phyloP scores from a whole-genome alignment of 2,797 vertebrate genomes.

The Notolabrus celidotus region DNA sequence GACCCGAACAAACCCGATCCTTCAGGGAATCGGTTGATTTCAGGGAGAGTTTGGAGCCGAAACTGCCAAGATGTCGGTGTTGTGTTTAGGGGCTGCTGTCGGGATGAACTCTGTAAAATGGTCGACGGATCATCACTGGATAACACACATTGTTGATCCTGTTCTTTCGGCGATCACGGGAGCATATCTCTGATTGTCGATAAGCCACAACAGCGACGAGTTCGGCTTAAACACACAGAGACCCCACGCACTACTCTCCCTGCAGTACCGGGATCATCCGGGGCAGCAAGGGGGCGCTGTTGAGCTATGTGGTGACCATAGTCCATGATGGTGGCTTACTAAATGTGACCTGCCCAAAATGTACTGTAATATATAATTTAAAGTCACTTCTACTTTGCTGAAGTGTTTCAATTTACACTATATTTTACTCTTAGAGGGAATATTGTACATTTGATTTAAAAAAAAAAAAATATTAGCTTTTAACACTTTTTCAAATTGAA shows the following conservation, averaged over 20 bases:
- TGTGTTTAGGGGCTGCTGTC: constrained; percentile 2
- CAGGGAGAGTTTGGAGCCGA: not conserved
- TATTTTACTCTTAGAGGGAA: no score
- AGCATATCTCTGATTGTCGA: not conserved
- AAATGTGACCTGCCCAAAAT: no score
- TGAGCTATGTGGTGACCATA: no score
- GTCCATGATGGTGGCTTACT: no score
- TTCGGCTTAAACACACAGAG: not conserved
- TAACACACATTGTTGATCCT: not conserved
- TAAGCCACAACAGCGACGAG: not conserved
- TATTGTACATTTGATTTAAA: no score
- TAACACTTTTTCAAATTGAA: no score
- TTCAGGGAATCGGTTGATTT: rapidly evolving
- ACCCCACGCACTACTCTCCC: not conserved
- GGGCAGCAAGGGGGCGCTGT: constrained; percentile 49
- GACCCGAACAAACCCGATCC: no score
- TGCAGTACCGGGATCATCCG: constrained; percentile 49
- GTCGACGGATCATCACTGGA: not conserved
- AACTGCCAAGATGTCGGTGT: constrained; percentile 57
- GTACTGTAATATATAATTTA: no score
- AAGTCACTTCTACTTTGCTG: no score
- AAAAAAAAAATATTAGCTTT: no score
- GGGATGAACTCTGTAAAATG: not conserved
- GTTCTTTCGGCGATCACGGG: not conserved
- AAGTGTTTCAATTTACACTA: no score